Evolutionary conservation across 2,888 invertebrate genomes (phyloP).

Genomic region (Oligia fasciuncula): DNA sequence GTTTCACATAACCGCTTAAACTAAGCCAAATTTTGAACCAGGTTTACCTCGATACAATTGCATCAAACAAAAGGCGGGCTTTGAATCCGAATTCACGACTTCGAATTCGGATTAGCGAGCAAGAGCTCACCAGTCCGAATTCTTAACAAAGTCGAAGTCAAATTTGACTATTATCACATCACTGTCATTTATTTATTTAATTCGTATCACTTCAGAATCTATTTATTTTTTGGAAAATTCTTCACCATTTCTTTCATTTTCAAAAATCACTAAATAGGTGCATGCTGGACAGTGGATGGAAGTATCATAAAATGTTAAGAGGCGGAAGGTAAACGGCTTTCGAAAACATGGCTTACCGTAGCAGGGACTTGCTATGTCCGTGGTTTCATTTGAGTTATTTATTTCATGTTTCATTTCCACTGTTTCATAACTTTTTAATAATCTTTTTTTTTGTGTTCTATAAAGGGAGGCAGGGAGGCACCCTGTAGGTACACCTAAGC

Average conservation of each 20-base stretch:
- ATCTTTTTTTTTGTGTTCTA: background rate
- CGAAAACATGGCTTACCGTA: slow-evolving; percentile 13
- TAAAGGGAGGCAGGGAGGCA: background rate
- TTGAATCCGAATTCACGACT: background rate
- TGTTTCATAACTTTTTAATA: background rate
- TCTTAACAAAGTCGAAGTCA: background rate
- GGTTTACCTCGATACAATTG: background rate
- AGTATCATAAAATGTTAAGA: background rate
- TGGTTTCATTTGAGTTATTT: background rate
- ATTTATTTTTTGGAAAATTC: background rate
- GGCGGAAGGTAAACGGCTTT: slow-evolving; percentile 44
- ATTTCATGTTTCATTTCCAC: background rate
- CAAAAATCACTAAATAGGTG: background rate
- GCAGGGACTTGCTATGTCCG: background rate
- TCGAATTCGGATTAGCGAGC: background rate
- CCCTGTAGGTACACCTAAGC: too few relatives aligned
- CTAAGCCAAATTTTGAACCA: background rate
- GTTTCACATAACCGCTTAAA: background rate
- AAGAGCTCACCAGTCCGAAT: background rate
- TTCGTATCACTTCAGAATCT: background rate
- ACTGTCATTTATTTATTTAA: background rate
- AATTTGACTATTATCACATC: background rate
- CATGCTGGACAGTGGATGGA: background rate
- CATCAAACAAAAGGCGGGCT: background rate
- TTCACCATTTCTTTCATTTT: background rate